Base-by-base conservation (phyloP, 2,888 invertebrate species). In the Eustalomyia histrio region DNA sequence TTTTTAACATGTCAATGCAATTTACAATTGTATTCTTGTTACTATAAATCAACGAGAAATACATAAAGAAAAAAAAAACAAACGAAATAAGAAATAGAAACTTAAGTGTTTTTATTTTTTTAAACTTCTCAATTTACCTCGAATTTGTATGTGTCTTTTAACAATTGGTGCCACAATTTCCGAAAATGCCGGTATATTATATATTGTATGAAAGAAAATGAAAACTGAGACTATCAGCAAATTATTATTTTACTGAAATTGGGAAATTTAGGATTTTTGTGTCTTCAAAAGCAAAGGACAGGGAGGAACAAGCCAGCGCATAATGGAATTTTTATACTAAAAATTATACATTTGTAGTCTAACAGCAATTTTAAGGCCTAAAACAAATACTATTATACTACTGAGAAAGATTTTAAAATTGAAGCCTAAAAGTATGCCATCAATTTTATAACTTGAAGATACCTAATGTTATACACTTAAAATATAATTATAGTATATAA, bases 1-100 rank as follows among this genome's bases (percentile, higher is more conserved):
- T 71, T 76, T 80, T 76, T 43, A 78, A 74, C 65, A 69, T 81
- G 76, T 74, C 80, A 81, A 65, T 81, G 74, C 69, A 78, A 81
- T 78, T 67, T 65, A 74, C 74, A 78, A 74, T 81, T 78, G 80
- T 76, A 81, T 78, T 80, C 64, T 65, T 65, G 80, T 71, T 76
- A 81, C 73, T 65, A 78, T 78, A 74, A 81, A 78, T 74, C 74
- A 69, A n/a, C n/a, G 21, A 78, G 61, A 3, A 4, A 21, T 21
- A 4, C 39, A 21, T 21, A 21, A 21, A 21, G 21, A 21, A 21
- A 61, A 72, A 47, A 29, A 33, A 17, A 35, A 65, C 14, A 33
- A 21, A 21, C 21, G 21, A 21, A 21, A 21, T 21, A 21, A 21
- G 21, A 21, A 21, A 21, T 21, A 21, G 21, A 21, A 21, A 21